These are phyloP conservation scores for Perizoma affinitatum DNA, from an alignment of 2,888 invertebrate species.

Conservation along the genomic window DNA sequence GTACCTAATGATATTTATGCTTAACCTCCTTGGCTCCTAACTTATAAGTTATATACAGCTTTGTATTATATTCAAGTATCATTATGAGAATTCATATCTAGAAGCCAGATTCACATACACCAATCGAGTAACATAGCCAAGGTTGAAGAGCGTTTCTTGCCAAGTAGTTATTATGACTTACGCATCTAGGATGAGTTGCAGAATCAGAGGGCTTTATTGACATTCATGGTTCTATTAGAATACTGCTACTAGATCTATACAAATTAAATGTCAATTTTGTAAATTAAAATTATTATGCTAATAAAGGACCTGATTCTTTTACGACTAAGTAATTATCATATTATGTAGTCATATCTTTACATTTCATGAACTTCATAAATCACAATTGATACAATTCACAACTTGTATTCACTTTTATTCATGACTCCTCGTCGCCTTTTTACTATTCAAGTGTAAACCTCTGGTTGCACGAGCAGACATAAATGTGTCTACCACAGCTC, in stretches of 20 bases:
- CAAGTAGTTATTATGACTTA: constrained; percentile 11
- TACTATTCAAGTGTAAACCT: background rate
- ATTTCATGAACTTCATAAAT: no score
- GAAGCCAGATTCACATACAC: background rate
- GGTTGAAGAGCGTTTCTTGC: constrained; percentile 9
- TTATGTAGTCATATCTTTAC: no score
- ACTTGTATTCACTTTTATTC: no score
- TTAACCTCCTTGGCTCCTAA: background rate
- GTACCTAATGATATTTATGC: background rate
- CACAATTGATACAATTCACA: no score
- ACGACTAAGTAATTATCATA: no score
- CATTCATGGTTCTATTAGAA: no score
- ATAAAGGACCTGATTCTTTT: no score
- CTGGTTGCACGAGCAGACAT: background rate
- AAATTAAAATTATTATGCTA: no score
- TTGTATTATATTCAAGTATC: background rate
- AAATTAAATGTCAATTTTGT: no score
- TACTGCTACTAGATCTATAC: no score
- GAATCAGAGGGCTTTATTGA: background rate
- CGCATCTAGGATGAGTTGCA: constrained; percentile 14
- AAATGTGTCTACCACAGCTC: constrained; percentile 38
- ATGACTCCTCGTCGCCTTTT: no score
- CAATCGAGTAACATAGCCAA: background rate
- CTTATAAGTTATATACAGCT: constrained; percentile 2
- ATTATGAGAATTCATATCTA: background rate